Base-by-base conservation (phyloP, 2,888 invertebrate species). In the Nephrocerus scutellatus region DNA sequence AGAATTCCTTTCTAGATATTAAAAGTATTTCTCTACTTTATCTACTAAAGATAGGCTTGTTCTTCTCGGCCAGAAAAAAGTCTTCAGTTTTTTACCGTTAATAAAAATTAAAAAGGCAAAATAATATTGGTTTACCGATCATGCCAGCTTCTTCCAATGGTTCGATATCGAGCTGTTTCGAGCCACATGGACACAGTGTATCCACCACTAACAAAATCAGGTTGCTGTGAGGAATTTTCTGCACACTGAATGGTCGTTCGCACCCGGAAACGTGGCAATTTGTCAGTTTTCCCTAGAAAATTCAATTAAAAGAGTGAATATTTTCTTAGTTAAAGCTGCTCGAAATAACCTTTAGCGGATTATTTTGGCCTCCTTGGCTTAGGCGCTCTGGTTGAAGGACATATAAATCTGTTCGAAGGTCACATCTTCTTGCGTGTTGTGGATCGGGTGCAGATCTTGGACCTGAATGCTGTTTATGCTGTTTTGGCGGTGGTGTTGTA, bases 181-280 rank as follows among this genome's bases (percentile, higher is more conserved):
- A 84, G 49, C 88, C 88, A 69, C 89, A 90, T 33, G 88, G 88
- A 63, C 88, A 89, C 52, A 86, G 70, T 15, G 86, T 88, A 67
- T 91, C 89, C 54, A 90, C 89, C 48, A 89, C 90, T 47, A 91
- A 72, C 48, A 91, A 72, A 56, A 91, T 86, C 54, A 91, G 72
- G 73, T 91, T 91, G 60, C 89, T 90, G 65, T 87, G 84, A 32
- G 83, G 87, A 57, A 91, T 87, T 71, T 88, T 88, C 62, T 90
- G 89, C 39, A 90, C 89, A 71, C 89, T 90, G 71, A 90, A 90
- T 18, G 89, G 89, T 58, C 90, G 83, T 66, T 89, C 88, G 61
- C 90, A 90, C 45, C 87, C 88, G 26, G 85, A 86, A 39, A 80
- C 79, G 59, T 87, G 89, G 61, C 88, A 90, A 63, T 88, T 90